A percentile compares a stretch with the other conserved stretches of the same genome.
Conservation (phyloP, 1,140 invertebrate species). For the Acromyrmex heyeri region DNA sequence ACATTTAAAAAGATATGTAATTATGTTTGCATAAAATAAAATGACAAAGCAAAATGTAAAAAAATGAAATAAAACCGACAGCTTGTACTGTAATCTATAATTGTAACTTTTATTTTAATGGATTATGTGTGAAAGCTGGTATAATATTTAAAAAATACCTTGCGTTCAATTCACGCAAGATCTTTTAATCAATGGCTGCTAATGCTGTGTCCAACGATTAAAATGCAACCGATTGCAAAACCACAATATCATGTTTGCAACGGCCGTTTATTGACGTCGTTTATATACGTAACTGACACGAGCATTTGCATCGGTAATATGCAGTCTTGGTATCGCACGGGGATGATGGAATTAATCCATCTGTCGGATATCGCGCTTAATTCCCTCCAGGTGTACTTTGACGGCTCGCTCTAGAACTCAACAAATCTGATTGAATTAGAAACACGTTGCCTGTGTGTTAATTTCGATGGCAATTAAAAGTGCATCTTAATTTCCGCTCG, state of each 20-base stretch:
- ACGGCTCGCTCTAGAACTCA: conserved; percentile 24
- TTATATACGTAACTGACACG: conserved; percentile 36
- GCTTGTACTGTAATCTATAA: neutral
- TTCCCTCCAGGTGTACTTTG: conserved; percentile 48
- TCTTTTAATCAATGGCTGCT: conserved; percentile 8
- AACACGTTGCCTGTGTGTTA: neutral
- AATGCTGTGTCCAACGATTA: neutral
- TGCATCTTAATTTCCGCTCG: neutral
- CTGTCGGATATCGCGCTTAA: conserved; percentile 56
- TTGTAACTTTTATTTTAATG: neutral
- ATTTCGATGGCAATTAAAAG: conserved; percentile 30
- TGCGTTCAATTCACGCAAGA: neutral
- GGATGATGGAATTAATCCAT: conserved; percentile 43
- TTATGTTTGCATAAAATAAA: neutral
- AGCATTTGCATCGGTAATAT: conserved; percentile 25
- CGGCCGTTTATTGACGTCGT: conserved; percentile 37
- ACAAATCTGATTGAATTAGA: conserved; percentile 35
- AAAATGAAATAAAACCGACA: neutral
- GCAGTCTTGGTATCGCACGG: conserved; percentile 17
- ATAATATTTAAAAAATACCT: neutral
- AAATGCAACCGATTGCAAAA: conserved; percentile 12
- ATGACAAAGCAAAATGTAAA: neutral
- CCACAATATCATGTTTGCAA: conserved; percentile 32
- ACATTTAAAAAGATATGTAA: neutral
- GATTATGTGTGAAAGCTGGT: too few relatives aligned